Base-by-base conservation (phyloP, 2,113 vertebrate species). In the Hyaena hyaena region DNA sequence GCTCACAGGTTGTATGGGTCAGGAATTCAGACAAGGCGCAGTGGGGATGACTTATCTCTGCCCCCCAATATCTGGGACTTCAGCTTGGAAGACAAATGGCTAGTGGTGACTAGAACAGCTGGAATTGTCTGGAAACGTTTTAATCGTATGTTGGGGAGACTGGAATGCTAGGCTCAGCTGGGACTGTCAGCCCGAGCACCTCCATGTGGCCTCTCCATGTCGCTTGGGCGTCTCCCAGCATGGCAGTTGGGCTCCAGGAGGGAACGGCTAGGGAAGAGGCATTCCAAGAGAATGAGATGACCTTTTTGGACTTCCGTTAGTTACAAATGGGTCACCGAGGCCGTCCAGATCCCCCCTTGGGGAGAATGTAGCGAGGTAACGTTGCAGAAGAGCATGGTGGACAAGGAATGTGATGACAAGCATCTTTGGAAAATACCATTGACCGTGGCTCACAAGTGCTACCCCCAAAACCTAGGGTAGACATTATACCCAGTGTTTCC, bases 401-500 rank as follows among this genome's bases (percentile, higher is more conserved):
- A 24, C 28, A 23, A 55, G 58, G 35, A n/a, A 3, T 8, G 2
- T 19, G 15, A 31, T 1, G 2, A 19, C 45, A 23, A 79, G 50
- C 14, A 9, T 35, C 69, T 45, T 10, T 53, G 85, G 43, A 31
- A 43, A 88, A n/a, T 3, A 7, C 35, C 5, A 4, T 26, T 4
- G 17, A 10, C 45, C 23, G 17, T 16, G 24, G 23, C 61, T n/a
- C 7, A 8, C 71, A 39, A 39, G 31, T 0, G 3, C 31, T 3
- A 14, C 19, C 19, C 0, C 48, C 16, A 4, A 1, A 0, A 9
- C n/a, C 17, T 1, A 10, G 21, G 6, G 45, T 9, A 35, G 61
- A 26, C 10, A 1, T 1, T 31, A 7, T 3, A 7, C 10, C 19
- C 65, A n/a, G 0, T 7, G 31, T n/a, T 48, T 33, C 4, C 28